Evolutionary conservation across 1,140 invertebrate species (phyloP), one percentile per base, ranked within the genome.

Genomic region (Penaeus indicus): DNA sequence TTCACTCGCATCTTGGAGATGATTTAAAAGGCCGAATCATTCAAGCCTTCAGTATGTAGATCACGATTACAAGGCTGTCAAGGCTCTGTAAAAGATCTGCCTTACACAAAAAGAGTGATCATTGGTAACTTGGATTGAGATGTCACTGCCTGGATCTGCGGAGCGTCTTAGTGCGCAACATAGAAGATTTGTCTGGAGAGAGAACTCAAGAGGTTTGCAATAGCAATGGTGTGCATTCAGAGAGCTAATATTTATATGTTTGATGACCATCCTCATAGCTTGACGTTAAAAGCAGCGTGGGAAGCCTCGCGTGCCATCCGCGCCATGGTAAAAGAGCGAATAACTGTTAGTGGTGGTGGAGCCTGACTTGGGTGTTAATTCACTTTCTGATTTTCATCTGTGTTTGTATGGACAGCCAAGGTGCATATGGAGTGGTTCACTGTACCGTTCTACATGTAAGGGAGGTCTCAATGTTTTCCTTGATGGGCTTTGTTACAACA

Each of bases 41-140:
- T 99, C 77, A 99, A 99, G 93, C 99, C 98, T n/a, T 18, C 99
- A 99, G 93, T 99, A 99, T 95, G 99, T 99, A 42, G 99, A 99
- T 94, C 98, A 99, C 94, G 99, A 99, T 92, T 98, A 99, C 0
- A 99, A 98, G 94, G 98, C 98, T 91, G 97, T 99, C 61, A 98
- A 92, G 98, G 98, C 77, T 96, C 97, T 78, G 98, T 99, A 2
- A 96, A 97, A 89, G 96, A 97, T 91, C 93, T 99, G 61, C n/a
- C 94, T 99, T 60, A 96, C n/a, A 98, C 91, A 98, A 97, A 92
- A 99, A 99, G 93, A 96, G 98, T 94, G 98, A 99, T 92, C n/a
- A 94, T 95, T 78, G 95, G 96, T 79, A 97, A 98, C 93, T 96
- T 98, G 92, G 93, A 95, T n/a, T 83, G 93, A 95, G 91, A 97